These are phyloP conservation scores for Sialia sialis DNA, from an alignment of 2,113 vertebrate genomes.

Conservation along the genomic window DNA sequence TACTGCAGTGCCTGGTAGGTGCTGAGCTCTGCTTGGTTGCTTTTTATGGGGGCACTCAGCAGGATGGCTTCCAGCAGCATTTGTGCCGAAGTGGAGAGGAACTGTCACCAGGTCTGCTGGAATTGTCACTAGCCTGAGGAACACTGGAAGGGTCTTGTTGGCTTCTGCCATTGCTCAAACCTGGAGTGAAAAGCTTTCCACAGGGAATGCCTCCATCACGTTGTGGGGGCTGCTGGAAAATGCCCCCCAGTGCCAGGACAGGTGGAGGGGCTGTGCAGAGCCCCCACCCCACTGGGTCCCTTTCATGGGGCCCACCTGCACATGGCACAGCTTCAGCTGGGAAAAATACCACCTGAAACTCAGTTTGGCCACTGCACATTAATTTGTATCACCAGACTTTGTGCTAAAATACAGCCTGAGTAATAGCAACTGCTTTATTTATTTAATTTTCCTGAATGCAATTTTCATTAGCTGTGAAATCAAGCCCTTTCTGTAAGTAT, in stretches of 20 bases:
- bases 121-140: not conserved
- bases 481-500: not conserved
- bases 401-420: not conserved
- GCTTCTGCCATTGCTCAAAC: not conserved
- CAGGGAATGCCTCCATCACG: rapidly evolving
- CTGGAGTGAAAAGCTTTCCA: not conserved
- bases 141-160: not conserved
- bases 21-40: not conserved
- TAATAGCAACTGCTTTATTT: not conserved
- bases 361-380: not conserved
- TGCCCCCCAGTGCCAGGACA: not conserved
- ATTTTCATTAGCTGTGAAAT: not conserved
- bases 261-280: not conserved
- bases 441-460: not conserved
- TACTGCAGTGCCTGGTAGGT: not conserved
- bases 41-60: not conserved
- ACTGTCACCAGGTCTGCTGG: not conserved
- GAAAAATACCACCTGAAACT: not conserved
- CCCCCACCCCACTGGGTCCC: rapidly evolving
- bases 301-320: not conserved
- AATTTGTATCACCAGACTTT: not conserved
- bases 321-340: not conserved
- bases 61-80: not conserved
- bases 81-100: not conserved
- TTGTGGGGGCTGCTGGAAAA: not conserved